Evolutionary conservation across 2,888 invertebrate species (phyloP).

Genomic region (Athrips mouffetella): DNA sequence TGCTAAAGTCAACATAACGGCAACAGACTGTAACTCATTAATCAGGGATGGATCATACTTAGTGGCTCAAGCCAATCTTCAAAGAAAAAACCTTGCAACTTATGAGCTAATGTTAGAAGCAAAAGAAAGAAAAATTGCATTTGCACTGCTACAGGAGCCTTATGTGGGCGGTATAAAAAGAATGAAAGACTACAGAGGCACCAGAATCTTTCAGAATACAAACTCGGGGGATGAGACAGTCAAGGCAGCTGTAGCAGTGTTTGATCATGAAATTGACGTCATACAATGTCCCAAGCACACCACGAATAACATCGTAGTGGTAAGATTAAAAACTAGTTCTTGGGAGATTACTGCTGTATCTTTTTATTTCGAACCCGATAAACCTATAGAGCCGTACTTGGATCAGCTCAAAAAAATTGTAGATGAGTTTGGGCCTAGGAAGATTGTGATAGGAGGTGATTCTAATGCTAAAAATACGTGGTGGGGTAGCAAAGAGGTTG

Average conservation of each 20-base stretch:
- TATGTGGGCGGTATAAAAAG: too few species aligned
- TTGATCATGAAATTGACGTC: background rate
- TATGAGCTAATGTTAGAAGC: conserved; percentile 10
- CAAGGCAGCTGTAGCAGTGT: background rate
- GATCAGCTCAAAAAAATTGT: background rate
- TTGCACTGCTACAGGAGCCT: conserved; percentile 18
- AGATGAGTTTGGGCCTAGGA: background rate
- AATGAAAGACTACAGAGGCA: background rate
- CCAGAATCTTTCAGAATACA: background rate
- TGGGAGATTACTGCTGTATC: background rate
- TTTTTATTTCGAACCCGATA: background rate
- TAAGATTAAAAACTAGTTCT: background rate
- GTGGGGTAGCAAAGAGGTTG: background rate
- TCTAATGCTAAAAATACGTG: background rate
- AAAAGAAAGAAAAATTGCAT: background rate
- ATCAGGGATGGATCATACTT: too few species aligned
- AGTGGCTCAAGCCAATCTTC: conserved; percentile 12
- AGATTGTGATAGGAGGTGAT: background rate
- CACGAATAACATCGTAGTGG: conserved; percentile 6
- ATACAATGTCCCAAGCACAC: background rate
- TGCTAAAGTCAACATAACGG: too few species aligned
- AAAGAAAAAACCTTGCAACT: conserved; percentile 13
- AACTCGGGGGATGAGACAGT: too few species aligned
- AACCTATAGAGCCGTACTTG: too few species aligned
- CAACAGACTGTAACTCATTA: too few species aligned